Evolutionary conservation across 2,888 invertebrate species (phyloP), one percentile per base, ranked within the genome.

Genomic region (Pogonocherus hispidulus): DNA sequence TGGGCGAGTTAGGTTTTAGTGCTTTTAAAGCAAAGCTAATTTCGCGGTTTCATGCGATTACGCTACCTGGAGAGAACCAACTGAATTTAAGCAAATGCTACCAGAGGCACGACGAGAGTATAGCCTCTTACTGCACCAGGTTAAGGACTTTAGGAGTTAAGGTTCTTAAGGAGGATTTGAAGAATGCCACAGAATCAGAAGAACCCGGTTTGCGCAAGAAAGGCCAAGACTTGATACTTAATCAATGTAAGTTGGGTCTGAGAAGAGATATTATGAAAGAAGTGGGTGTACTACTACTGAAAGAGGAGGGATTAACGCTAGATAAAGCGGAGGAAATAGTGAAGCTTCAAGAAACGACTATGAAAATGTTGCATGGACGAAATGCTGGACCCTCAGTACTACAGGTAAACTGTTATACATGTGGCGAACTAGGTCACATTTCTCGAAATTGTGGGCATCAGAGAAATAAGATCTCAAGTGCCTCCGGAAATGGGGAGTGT

Each of bases 101-200:
- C 2, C 68, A 69, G 41, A 9, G 65, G n/a, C 65, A 64, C 19
- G 68, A 69, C 35, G 68, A 69, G 37, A 20, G 54, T 9, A 65
- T 69, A 16, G 14, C 57, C n/a, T 5, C 16, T 3, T 69, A 62
- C 49, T 62, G 60, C 23, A 63, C 54, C 11, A 23, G 63, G 41
- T 32, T 69, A 11, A 18, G 44, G 14, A 6, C 57, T 20, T 14
- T 66, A 9, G 63, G 66, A 14, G 35, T 47, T 0, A 44, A 57
- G 18, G 41, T 66, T 8, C 44, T 66, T 14, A 20, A 57, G 23
- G 59, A 63, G 9, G 63, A 66, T 22, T 32, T 56, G n/a, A 18
- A 16, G 9, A 20, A 22, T 11, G 56, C 56, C 9, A 1, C 23
- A 1, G n/a, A 5, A 6, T 20, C 49, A 6, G 46, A 69, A 57